Base-by-base conservation (phyloP, 2,888 invertebrate genomes). In the Creontiades dilutus region DNA sequence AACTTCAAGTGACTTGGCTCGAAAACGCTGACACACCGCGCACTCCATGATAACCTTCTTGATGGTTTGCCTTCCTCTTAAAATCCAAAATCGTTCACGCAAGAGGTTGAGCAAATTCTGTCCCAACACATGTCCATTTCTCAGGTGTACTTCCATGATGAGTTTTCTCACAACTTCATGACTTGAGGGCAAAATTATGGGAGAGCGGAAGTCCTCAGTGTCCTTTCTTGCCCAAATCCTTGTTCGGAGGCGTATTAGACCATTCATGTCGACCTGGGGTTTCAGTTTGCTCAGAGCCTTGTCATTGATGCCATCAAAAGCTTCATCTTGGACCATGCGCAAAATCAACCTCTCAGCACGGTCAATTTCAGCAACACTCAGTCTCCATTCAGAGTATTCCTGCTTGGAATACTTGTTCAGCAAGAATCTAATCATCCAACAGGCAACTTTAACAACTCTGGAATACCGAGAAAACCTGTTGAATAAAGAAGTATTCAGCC, bases 1-100 rank as follows among this genome's bases (percentile, higher is more conserved):
- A 47, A 76, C 90, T 55, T 90, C 75, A 47, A 92, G 78, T 11
- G 90, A 57, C 90, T 92, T 92, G 11, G 89, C 91, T 47, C 52
- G 90, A 48, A 92, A 90, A 85, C 92, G 87, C 28, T 91, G 91
- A 89, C 92, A 92, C 13, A 90, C 37, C 2, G 7, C 3, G 7
- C 37, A 37, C 37, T 37, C 37, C 2, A 7, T 7, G 7, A 7
- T 14, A 12, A 89, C 61, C 23, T 46, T 19, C 28, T 55, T 47
- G 11, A 91, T 57, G 3, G 86, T 76, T 27, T 85, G 86, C 16
- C 90, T 46, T 16, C 91, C 90, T 88, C 78, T 81, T 14, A 90
- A 0, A 37, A 91, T 14, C 91, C 91, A 91, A 84, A 85, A 91
- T 16, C 52, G 61, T 57, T 91, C 88, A 78, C 91, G 68, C 4